Evolutionary conservation across 2,113 vertebrate species (phyloP), one percentile per base, ranked within the genome.

Genomic region (Synchiropus splendidus): DNA sequence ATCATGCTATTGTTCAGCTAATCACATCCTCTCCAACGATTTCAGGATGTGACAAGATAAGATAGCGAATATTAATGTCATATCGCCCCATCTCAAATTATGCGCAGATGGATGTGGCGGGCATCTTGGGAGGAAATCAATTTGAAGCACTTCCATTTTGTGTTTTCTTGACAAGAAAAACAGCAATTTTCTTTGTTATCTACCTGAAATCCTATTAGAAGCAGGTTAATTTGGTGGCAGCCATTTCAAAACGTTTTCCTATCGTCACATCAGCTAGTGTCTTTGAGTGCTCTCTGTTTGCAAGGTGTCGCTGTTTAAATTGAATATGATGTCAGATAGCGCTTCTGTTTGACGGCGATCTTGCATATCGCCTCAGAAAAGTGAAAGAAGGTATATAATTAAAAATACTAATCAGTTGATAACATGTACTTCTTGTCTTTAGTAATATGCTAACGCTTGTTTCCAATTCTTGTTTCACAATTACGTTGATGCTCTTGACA

Each of bases 21-120:
- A 87, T 85, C 79, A 75, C 71, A 79, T 83, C 83, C 83, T 86
- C 80, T 86, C 79, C 74, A 82, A 78, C 79, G 73, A 82, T 80
- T 82, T 79, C 81, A 81, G 71, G 79, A 80, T 83, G 74, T 78
- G 78, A 80, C 81, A 83, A 78, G 82, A 86, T 78, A 81, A 84
- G 83, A 86, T 79, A 82, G 55, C 36, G 67, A 74, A 79, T 79
- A 83, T 85, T 84, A 83, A 82, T 69, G 67, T 59, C 58, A 45
- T 83, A 85, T 86, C 82, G 40, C 54, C 57, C 75, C 73, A 85
- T 84, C 83, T 81, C 55, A 65, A 84, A 83, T 81, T 76, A 87
- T 81, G 64, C 54, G 38, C 27, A 39, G 54, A 48, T 49, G 58
- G 40, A 35, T 27, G 21, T 27, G 45, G 61, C 30, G 69, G 70